Conservation (phyloP, 1,140 invertebrate genomes). For the Atta texana region DNA sequence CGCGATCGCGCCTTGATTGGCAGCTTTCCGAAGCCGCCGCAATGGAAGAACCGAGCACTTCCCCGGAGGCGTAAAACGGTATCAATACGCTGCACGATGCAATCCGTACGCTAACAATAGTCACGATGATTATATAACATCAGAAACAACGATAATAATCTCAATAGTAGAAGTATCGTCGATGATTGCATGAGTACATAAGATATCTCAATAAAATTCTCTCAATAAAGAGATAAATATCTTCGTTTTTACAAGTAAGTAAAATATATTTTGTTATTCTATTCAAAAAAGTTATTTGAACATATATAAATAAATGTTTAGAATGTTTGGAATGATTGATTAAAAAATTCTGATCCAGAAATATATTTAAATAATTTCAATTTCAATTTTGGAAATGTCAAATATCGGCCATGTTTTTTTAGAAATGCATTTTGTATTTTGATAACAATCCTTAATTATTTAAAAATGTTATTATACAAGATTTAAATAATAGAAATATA, state of each 20-base stretch:
- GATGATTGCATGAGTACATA: conserved; percentile 33
- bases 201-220: conserved; percentile 49
- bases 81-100: conserved; percentile 41
- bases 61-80: conserved; percentile 46
- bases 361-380: neutral
- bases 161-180: conserved; percentile 23
- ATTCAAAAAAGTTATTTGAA: neutral
- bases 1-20: conserved; percentile 58
- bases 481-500: neutral
- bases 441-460: neutral
- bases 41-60: conserved; percentile 30
- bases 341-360: neutral
- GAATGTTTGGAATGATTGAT: neutral
- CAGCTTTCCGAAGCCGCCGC: conserved; percentile 44
- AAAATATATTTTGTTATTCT: neutral
- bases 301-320: neutral
- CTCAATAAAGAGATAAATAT: conserved; percentile 34
- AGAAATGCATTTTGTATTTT: neutral
- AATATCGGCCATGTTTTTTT: neutral
- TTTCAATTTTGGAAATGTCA: neutral
- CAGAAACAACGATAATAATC: conserved; percentile 52
- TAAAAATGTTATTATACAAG: neutral
- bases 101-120: conserved; percentile 50
- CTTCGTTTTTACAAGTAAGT: neutral
- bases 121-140: conserved; percentile 60